Base-by-base conservation (phyloP, 2,888 invertebrate genomes). In the Tiliacea citrago region DNA sequence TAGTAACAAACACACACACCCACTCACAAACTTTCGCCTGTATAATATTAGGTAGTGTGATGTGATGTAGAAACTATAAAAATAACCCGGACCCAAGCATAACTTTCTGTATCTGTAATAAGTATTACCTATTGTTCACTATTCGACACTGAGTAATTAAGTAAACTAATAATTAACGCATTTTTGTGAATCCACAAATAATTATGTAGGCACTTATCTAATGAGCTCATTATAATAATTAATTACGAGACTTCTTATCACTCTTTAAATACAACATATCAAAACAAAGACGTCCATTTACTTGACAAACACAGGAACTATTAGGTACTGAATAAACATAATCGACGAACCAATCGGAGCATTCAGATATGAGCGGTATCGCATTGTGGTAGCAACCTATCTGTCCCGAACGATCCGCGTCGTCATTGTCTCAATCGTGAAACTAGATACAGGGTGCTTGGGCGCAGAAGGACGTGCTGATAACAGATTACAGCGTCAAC, bases 401-500 rank as follows among this genome's bases (percentile, higher is more conserved):
- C 91, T 88, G 90, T 87, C 87, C 91, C 90, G 90, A 92, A 91
- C 92, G 90, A 91, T 90, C 90, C 87, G 88, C 87, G 87, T 83
- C 85, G 86, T 87, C 91, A 94, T 95, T 95, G 95, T 95, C 93
- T 95, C 90, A 85, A 86, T 86, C 84, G 83, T 74, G 60, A 69
- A 73, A 81, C 88, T 91, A 90, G 91, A 90, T 90, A 92, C 86
- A 86, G 90, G 90, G 89, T 91, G 92, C 90, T 89, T 88, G 83
- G 84, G 53, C 88, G 49, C 88, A 92, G 91, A 93, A 91, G 85
- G 91, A 86, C 86, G 77, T 79, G 87, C 89, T 95, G 96, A 96
- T 96, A 96, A 96, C 92, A 95, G 96, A 96, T 95, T 95, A 94
- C 88, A 89, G 89, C 88, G 91, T 92, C 91, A 87, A 83, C 90